These are phyloP conservation scores for Osmerus mordax DNA, from an alignment of 2,113 vertebrate species.

Conservation along the genomic window DNA sequence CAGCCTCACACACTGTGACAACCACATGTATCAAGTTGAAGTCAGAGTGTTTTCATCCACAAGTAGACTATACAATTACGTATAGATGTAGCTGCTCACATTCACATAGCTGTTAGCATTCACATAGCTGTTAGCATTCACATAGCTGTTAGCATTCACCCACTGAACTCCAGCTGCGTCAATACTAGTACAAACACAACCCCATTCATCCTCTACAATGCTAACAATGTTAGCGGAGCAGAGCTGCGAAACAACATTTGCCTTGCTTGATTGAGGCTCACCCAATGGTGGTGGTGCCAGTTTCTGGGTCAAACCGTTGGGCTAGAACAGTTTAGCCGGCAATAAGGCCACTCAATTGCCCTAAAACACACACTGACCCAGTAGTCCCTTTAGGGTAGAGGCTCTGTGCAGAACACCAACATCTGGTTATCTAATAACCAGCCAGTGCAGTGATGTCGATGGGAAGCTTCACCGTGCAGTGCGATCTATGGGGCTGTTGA, in stretches of 20 bases:
- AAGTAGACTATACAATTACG: too few relatives aligned
- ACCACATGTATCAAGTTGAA: too few relatives aligned
- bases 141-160: too few relatives aligned
- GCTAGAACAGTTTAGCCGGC: constrained; percentile 37
- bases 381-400: constrained; percentile 27
- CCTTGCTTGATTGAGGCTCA: not conserved
- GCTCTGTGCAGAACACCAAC: constrained; percentile 9
- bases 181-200: constrained; percentile 23
- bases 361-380: constrained; percentile 39
- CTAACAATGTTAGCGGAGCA: constrained; percentile 10
- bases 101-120: too few relatives aligned
- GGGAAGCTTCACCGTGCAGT: too few relatives aligned
- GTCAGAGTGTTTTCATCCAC: too few relatives aligned
- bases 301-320: constrained; percentile 58
- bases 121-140: too few relatives aligned
- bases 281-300: not conserved
- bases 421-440: constrained; percentile 38
- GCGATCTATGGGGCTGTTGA: too few relatives aligned
- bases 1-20: too few relatives aligned
- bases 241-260: not conserved
- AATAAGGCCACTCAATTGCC: constrained; percentile 63
- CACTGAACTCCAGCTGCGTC: constrained; percentile 1
- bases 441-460: not conserved
- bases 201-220: constrained; percentile 10
- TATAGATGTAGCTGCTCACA: too few relatives aligned